These are phyloP conservation scores for Deroptyus accipitrinus DNA, from an alignment of 2,113 vertebrate genomes.

Conservation along the genomic window DNA sequence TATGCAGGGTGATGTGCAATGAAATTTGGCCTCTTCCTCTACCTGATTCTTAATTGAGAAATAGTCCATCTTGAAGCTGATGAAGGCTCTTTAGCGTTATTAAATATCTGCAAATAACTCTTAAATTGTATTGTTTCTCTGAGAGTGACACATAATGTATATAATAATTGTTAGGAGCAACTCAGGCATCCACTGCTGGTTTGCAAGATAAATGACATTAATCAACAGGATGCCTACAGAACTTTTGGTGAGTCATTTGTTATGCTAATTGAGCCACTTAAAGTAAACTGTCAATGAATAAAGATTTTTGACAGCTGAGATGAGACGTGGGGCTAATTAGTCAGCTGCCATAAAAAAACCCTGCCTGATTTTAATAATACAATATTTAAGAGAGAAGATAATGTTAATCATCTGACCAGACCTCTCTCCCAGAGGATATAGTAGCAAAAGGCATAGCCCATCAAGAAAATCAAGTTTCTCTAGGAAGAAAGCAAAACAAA, in stretches of 20 bases:
- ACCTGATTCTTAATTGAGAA: background rate
- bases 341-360: conserved; percentile 55
- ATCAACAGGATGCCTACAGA: conserved; percentile 85
- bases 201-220: conserved; percentile 84
- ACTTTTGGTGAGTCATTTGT: conserved; percentile 83
- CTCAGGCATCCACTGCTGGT: conserved; percentile 74
- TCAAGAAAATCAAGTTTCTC: conserved; percentile 1
- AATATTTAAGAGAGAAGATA: conserved; percentile 73
- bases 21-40: background rate
- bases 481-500: conserved; percentile 29
- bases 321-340: conserved; percentile 72
- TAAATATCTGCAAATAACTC: conserved; percentile 44
- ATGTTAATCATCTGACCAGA: conserved; percentile 74
- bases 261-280: conserved; percentile 84
- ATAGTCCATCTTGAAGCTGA: background rate
- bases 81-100: conserved; percentile 5
- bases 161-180: conserved; percentile 77
- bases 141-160: conserved; percentile 61
- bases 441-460: background rate
- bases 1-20: background rate
- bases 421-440: conserved; percentile 22
- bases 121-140: conserved; percentile 11
- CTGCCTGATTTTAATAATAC: conserved; percentile 67
- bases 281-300: conserved; percentile 77
- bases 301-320: conserved; percentile 74